A percentile compares a stretch with the other conserved stretches of the same genome.
phyloP scores from a whole-genome alignment of 2,797 vertebrate species.

The Cephalopachus bancanus region DNA sequence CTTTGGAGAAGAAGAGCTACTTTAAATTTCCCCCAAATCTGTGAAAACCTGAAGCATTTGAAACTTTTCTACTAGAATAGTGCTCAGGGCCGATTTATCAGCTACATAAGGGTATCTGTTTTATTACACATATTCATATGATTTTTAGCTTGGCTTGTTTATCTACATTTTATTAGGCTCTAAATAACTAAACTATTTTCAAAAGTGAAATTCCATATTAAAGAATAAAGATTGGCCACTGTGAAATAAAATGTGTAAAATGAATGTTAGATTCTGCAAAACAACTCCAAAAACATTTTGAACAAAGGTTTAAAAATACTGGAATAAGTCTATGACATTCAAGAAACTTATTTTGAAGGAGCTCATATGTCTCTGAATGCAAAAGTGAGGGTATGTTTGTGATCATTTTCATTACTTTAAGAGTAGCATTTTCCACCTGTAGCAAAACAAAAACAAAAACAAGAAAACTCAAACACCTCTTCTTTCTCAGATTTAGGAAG shows the following conservation, averaged over 20 bases:
- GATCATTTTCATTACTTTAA: slow-evolving; percentile 6
- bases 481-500: not conserved
- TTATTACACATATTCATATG: not conserved
- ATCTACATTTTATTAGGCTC: slow-evolving; percentile 11
- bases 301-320: slow-evolving; percentile 18
- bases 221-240: slow-evolving; percentile 18
- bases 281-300: slow-evolving; percentile 36
- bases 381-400: not conserved
- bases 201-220: slow-evolving; percentile 62
- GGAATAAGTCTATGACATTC: not conserved
- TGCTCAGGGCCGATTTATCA: not conserved
- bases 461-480: not conserved
- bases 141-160: slow-evolving; percentile 33
- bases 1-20: not conserved
- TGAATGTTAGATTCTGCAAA: not conserved
- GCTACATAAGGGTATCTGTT: not conserved
- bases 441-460: not conserved
- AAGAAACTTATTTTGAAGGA: slow-evolving; percentile 7
- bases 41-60: not conserved
- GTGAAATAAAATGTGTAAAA: not conserved
- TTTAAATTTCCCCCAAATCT: not conserved
- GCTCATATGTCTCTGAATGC: not conserved
- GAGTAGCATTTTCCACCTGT: not conserved
- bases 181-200: slow-evolving; percentile 38
- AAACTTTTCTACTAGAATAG: not conserved